Base-by-base conservation (phyloP, 2,113 vertebrate species). In the Aphelocoma coerulescens region DNA sequence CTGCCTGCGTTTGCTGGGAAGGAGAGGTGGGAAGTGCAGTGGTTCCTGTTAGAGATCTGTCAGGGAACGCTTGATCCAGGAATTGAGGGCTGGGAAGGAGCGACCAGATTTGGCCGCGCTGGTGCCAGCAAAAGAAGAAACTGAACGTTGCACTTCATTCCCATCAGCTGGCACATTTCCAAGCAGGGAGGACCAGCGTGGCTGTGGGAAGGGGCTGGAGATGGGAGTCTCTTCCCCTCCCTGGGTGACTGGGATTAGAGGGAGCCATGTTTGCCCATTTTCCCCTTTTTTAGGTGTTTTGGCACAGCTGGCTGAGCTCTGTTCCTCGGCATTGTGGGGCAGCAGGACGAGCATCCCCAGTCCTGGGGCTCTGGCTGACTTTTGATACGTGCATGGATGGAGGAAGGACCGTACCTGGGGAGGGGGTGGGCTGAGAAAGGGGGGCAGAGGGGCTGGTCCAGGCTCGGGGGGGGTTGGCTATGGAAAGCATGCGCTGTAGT, bases 371-470 rank as follows among this genome's bases (percentile, higher is more conserved):
- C 85, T 37, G 83, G 37, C 59, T 75, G 83, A 21, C 58, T 95
- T 85, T 82, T 82, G 82, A 58, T 91, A 83, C 0, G 14, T 97
- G 96, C 97, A 92, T 95, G 96, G 92, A 49, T 82, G 88, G 97
- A 76, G 16, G 68, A 89, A 96, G 95, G 76, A 85, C 41, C 3
- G 1, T 67, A 61, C 13, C 51, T 46, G 16, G 83, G 91, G 55
- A 65, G 79, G 82, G 95, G 92, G 51, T 39, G 91, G 89, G 89
- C 44, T 66, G 67, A 58, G 67, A 43, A 49, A 18, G 15, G 44
- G 52, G 55, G 77, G 88, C 20, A 55, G 55, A 41, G 3, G 23
- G 93, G 61, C 79, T 88, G 95, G 52, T 67, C 43, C 63, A 24
- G 65, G 67, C 33, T 54, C 11, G 30, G 85, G 43, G 89, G 73